phyloP scores from a whole-genome alignment of 2,797 vertebrate genomes.

The Siniperca obscura region DNA sequence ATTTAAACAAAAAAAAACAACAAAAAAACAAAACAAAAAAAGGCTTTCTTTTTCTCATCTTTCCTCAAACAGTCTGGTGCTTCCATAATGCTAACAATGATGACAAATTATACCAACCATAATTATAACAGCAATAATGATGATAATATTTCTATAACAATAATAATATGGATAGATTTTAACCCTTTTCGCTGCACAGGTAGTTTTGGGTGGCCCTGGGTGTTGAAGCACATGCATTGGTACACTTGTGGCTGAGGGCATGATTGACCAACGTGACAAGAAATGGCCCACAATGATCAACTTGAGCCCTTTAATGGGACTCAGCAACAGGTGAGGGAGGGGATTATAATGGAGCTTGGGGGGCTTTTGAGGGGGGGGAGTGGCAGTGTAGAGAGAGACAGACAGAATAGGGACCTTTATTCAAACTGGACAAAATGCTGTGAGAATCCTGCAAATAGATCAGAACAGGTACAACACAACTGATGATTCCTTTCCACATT shows the following conservation, averaged over 20 bases:
- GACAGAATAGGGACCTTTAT: slow-evolving; percentile 69
- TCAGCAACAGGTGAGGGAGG: slow-evolving; percentile 5
- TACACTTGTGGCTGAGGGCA: slow-evolving; percentile 74
- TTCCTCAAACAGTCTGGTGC: slow-evolving; percentile 89
- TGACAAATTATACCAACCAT: slow-evolving; percentile 90
- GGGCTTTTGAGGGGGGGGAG: slow-evolving; percentile 56
- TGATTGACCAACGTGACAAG: slow-evolving; percentile 49
- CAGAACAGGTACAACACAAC: slow-evolving; percentile 58
- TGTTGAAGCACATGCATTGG: slow-evolving; percentile 88
- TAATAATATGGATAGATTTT: slow-evolving; percentile 79
- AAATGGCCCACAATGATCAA: slow-evolving; percentile 45
- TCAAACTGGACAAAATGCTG: slow-evolving; percentile 60
- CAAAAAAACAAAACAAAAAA: slow-evolving; percentile 72
- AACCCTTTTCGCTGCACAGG: slow-evolving; percentile 84
- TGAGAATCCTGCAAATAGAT: slow-evolving; percentile 56
- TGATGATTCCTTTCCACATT: slow-evolving; percentile 58
- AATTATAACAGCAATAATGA: slow-evolving; percentile 88
- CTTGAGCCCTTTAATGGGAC: slow-evolving; percentile 36
- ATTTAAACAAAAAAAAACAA: slow-evolving; percentile 55
- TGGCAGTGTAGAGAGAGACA: slow-evolving; percentile 74
- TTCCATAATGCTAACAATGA: slow-evolving; percentile 89
- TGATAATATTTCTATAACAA: slow-evolving; percentile 86
- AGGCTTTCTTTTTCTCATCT: slow-evolving; percentile 79
- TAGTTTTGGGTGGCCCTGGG: slow-evolving; percentile 83
- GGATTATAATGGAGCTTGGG: slow-evolving; percentile 45